A percentile compares a stretch with the other conserved stretches of the same genome.
Conservation (phyloP, 2,888 invertebrate genomes). For the Lochmaea capreae region DNA sequence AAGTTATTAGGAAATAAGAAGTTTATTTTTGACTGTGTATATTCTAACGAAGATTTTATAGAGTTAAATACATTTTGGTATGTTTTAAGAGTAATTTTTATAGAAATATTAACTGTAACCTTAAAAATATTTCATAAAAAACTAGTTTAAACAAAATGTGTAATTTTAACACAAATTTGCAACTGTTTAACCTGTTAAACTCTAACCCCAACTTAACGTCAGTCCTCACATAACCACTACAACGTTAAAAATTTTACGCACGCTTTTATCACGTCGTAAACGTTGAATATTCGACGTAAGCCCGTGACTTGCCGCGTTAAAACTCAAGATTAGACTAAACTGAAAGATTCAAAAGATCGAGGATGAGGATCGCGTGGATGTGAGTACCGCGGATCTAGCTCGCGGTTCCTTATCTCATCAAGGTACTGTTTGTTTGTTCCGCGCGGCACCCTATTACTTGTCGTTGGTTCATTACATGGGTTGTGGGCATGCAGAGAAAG, state of each 20-base stretch:
- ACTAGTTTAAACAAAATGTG: too few species aligned
- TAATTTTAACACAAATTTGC: background rate
- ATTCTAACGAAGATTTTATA: too few species aligned
- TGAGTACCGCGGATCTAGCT: constrained; percentile 36
- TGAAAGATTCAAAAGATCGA: constrained; percentile 12
- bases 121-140: too few species aligned
- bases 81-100: too few species aligned
- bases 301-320: constrained; percentile 26
- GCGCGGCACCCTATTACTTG: constrained; percentile 23
- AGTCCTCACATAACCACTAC: background rate
- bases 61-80: too few species aligned
- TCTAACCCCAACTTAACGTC: background rate
- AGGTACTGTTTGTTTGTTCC: constrained; percentile 39
- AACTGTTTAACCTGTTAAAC: background rate
- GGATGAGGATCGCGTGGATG: constrained; percentile 35
- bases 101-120: too few species aligned
- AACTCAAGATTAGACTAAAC: constrained; percentile 34
- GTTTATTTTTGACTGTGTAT: too few species aligned
- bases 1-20: too few species aligned
- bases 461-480: constrained; percentile 30
- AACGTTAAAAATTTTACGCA: background rate
- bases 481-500: background rate
- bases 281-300: background rate
- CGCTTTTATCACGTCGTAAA: background rate
- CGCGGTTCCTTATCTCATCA: constrained; percentile 47